Base-by-base conservation (phyloP, 2,888 invertebrate species). In the Drosophila hawaiiensis region DNA sequence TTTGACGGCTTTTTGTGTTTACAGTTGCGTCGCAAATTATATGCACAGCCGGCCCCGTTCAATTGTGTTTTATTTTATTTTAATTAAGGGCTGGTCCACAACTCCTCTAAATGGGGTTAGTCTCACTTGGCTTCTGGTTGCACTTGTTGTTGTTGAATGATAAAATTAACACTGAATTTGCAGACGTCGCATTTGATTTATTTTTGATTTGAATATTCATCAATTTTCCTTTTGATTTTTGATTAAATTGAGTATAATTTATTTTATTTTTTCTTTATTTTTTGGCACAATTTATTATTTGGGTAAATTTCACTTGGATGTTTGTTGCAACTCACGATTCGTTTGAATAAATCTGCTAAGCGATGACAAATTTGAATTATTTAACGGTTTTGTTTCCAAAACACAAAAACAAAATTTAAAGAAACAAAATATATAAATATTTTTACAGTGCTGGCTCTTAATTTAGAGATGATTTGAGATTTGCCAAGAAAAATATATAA, bases 1-100 rank as follows among this genome's bases (percentile, higher is more conserved):
- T 96, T 97, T 97, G 97, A 96, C 96, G 96, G 97, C 96, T 96
- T 92, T 93, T 91, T 86, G 84, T 90, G 84, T 84, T 88, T 81
- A 91, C 83, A 84, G 83, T 83, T 78, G 84, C 82, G 68, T 79
- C 81, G 82, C 83, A 73, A 85, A 85, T 83, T 65, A 77, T 75
- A 62, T 73, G 82, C 78, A 84, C 80, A 79, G 73, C 72, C 68
- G 64, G 64, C 55, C 62, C 60, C 65, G 56, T 59, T 55, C 49
- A 59, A 65, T 63, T 68, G 31, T 31, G 19, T 43, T 35, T 63
- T 49, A 33, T 25, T 19, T 50, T 19, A 37, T 28, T 41, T 29
- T 14, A n/a, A 41, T 41, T 29, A 5, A 39, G 53, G 58, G 50
- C 49, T 65, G 65, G 76, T 77, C 80, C 35, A 59, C 54, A 59